These are phyloP conservation scores for Clanis bilineata DNA, from an alignment of 2,888 invertebrate species.

Conservation along the genomic window DNA sequence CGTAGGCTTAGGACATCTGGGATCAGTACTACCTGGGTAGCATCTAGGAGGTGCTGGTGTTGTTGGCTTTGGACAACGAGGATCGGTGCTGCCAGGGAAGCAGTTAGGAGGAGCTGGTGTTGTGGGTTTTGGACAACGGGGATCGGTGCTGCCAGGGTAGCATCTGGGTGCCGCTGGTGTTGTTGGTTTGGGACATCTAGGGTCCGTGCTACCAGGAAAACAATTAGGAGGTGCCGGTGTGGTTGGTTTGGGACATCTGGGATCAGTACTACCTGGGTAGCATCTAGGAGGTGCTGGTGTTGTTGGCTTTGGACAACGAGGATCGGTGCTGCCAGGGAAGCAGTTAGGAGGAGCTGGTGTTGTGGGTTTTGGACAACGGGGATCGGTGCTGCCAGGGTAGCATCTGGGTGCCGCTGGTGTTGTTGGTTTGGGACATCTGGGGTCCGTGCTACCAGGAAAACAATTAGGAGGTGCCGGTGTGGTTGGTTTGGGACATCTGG, in stretches of 20 bases:
- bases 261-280: conserved; percentile 31
- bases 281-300: conserved; percentile 25
- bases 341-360: conserved; percentile 38
- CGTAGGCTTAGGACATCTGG: conserved; percentile 32
- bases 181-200: conserved; percentile 39
- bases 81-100: conserved; percentile 45
- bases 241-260: conserved; percentile 33
- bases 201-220: conserved; percentile 39
- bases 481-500: conserved; percentile 32
- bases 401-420: conserved; percentile 28
- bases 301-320: conserved; percentile 44
- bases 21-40: conserved; percentile 31
- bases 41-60: conserved; percentile 21
- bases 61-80: conserved; percentile 37
- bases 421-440: conserved; percentile 36
- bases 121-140: conserved; percentile 39
- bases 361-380: conserved; percentile 34
- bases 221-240: conserved; percentile 37
- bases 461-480: conserved; percentile 43
- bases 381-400: conserved; percentile 36
- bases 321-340: conserved; percentile 48
- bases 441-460: conserved; percentile 46
- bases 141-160: conserved; percentile 39
- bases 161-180: conserved; percentile 33
- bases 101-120: conserved; percentile 35